These are phyloP conservation scores for Amia ocellicauda DNA, from an alignment of 2,113 vertebrate species.

Conservation along the genomic window DNA sequence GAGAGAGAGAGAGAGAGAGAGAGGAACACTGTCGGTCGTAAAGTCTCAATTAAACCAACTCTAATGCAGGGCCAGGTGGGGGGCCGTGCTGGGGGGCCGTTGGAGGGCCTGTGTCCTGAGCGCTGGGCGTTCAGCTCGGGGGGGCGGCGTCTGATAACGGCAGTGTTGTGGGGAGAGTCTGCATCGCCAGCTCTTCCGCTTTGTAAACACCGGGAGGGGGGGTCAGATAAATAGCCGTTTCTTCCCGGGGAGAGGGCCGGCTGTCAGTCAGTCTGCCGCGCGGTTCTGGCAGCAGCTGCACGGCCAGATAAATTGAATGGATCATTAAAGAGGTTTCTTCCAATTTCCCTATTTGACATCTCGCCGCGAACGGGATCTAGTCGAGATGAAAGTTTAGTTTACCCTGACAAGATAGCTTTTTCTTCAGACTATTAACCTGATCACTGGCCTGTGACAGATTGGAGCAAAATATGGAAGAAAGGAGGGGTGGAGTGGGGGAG, in stretches of 20 bases:
- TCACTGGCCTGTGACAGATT: constrained; percentile 37
- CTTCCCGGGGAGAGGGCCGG: constrained; percentile 35
- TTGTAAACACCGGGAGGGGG: constrained; percentile 10
- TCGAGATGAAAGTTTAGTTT: constrained; percentile 44
- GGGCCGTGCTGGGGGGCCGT: constrained; percentile 14
- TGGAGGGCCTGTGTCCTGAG: constrained; percentile 29
- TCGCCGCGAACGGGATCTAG: constrained; percentile 29
- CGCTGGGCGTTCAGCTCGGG: constrained; percentile 22
- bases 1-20: no score
- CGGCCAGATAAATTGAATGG: constrained; percentile 49
- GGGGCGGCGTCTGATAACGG: constrained; percentile 35
- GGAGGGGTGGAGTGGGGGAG: no score
- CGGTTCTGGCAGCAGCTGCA: constrained; percentile 44
- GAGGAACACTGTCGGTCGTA: constrained; percentile 36
- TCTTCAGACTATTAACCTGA: constrained; percentile 39
- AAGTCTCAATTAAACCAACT: constrained; percentile 37
- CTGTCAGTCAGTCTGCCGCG: constrained; percentile 37
- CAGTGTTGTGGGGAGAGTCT: constrained; percentile 23
- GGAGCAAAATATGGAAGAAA: constrained; percentile 4
- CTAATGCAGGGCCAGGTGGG: constrained; percentile 6
- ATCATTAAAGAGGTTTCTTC: constrained; percentile 42
- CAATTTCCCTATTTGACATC: constrained; percentile 40
- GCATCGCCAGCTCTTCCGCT: constrained; percentile 23
- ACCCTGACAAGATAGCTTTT: constrained; percentile 36
- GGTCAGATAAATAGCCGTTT: constrained; percentile 21